Percentiles rank a stretch among this genome's conserved stretches.
Evolutionary conservation across 2,888 invertebrate genomes (phyloP).

Genomic region (Campopleginae sp.): DNA sequence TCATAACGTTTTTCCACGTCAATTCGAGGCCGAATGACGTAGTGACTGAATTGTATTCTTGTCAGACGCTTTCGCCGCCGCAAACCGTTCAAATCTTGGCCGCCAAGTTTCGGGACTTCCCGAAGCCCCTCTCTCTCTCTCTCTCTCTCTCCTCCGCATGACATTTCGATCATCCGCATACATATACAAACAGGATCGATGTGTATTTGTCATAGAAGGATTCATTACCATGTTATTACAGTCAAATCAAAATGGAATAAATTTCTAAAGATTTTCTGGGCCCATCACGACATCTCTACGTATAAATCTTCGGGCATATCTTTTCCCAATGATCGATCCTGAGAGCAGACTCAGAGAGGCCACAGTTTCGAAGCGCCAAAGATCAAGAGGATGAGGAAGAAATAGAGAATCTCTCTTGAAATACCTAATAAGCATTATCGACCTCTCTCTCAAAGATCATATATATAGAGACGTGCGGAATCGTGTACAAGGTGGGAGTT

Average conservation of each 20-base stretch:
- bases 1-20: background rate
- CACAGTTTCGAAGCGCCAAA: background rate
- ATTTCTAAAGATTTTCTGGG: background rate
- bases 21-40: background rate
- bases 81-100: background rate
- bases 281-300: background rate
- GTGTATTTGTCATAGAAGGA: background rate
- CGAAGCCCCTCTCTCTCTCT: background rate
- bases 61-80: background rate
- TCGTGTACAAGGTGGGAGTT: slow-evolving; percentile 78
- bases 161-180: background rate
- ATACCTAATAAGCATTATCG: slow-evolving; percentile 78
- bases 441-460: slow-evolving; percentile 61
- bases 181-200: background rate
- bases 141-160: no score
- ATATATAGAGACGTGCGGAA: background rate
- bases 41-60: background rate
- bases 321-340: slow-evolving; percentile 7
- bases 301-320: slow-evolving; percentile 23
- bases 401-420: slow-evolving; percentile 53
- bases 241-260: slow-evolving; percentile 11
- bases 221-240: slow-evolving; percentile 5
- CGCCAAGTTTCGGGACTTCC: background rate
- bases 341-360: background rate
- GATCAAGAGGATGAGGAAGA: slow-evolving; percentile 41